phyloP scores from a whole-genome alignment of 1,140 invertebrate genomes.

The Marisa cornuarietis region DNA sequence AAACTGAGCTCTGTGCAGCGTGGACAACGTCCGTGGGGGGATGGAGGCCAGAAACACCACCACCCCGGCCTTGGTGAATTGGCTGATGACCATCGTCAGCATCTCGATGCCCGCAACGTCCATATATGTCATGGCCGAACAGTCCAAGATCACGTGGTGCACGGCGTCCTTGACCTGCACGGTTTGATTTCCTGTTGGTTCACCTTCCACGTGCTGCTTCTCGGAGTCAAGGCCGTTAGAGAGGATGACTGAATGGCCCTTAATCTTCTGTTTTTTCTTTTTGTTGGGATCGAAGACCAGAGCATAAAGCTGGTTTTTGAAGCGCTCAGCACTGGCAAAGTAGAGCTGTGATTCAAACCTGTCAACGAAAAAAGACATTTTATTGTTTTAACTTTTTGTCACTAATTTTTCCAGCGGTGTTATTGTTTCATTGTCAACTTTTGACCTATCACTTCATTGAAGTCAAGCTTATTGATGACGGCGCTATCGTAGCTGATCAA shows the following conservation, averaged over 20 bases:
- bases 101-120: conserved; percentile 53
- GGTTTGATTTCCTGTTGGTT: not conserved
- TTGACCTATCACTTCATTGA: too few species aligned
- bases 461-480: too few species aligned
- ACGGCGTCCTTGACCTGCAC: not conserved
- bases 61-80: conserved; percentile 32
- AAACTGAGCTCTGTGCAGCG: conserved; percentile 31
- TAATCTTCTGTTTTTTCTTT: conserved; percentile 3
- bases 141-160: conserved; percentile 52
- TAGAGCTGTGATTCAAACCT: conserved; percentile 54
- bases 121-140: conserved; percentile 51
- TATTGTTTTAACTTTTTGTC: too few species aligned
- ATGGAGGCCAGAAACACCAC: conserved; percentile 33
- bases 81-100: conserved; percentile 40
- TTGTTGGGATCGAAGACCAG: conserved; percentile 30
- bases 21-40: conserved; percentile 21
- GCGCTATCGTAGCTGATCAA: too few species aligned
- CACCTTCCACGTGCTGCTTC: not conserved
- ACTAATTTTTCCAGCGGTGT: too few species aligned
- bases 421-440: too few species aligned
- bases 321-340: conserved; percentile 60
- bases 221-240: not conserved
- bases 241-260: not conserved
- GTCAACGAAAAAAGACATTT: not conserved
- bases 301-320: conserved; percentile 48